Evolutionary conservation across 1,140 invertebrate species (phyloP), one percentile per base, ranked within the genome.

Genomic region (Scaptomyza montana): DNA sequence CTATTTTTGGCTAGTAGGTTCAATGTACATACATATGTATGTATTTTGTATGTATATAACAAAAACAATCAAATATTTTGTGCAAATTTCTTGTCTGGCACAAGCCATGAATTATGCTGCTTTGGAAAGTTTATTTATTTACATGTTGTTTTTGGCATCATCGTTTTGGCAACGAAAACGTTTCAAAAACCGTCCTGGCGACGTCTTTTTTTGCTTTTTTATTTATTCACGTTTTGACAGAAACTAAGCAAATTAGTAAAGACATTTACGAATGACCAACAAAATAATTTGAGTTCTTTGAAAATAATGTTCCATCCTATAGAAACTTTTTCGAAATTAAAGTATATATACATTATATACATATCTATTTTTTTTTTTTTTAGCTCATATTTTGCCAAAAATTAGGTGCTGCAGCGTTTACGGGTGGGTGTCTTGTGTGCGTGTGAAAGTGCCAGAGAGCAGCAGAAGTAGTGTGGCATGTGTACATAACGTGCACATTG

Each of bases 161-260:
- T 63, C 54, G 81, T 59, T 65, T 64, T 62, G 81, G 51, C 73
- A 76, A 85, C 80, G 41, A 63, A 51, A 69, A 63, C 72, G 71
- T 49, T 56, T 64, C 71, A 45, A 74, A 78, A 80, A 64, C 67
- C 12, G 55, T 65, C 60, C 10, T 25, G 9, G 19, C 8, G 13
- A 6, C 16, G 57, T 43, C 28, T 45, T 33, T 33, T 33, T 5
- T 33, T 33, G 3, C 5, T 33, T 33, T 33, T 33, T 7, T 33
- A 33, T 33, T 33, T 43, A 4, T 53, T 33, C n/a, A 28, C 55
- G 41, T 64, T 43, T 8, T 79, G 82, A 73, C 84, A 89, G 68
- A 87, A 89, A 82, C 79, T 77, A 82, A 82, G 78, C 79, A 87
- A 87, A 87, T 87, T 89, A 87, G 82, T 73, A 49, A 57, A 86